Evolutionary conservation across 2,797 vertebrate genomes (phyloP), one percentile per base, ranked within the genome.

Genomic region (Numenius phaeopus): DNA sequence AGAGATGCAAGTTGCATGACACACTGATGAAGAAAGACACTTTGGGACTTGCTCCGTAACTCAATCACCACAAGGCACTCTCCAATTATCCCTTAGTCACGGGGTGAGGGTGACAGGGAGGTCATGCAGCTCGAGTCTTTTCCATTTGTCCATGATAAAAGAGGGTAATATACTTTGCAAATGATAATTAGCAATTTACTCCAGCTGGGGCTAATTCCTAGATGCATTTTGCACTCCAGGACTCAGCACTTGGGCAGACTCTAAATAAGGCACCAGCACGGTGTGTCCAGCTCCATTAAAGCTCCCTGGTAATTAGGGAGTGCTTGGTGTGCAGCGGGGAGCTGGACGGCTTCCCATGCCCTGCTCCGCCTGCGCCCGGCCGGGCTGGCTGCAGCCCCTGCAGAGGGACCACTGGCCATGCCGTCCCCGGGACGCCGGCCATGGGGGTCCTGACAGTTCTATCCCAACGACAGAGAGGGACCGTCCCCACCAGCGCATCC

Each of bases 181-280:
- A 95, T 87, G 42, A 62, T 82, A 94, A 96, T 94, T 82, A 96
- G 89, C 91, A 91, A 90, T 88, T 92, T 77, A 67, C 39, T 75
- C 91, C 91, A 90, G 85, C 89, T 90, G 93, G 90, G 94, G 69
- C 91, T 94, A 88, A 95, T 90, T 95, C 72, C 13, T 72, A 24
- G 69, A 9, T 61, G 83, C 76, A 71, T 92, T 95, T 82, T 88
- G 66, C 76, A 22, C 87, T 85, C 93, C 85, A 83, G 95, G 87
- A 81, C 83, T 88, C 54, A 0, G 72, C 40, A 21, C 90, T 91
- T 10, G 57, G 89, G 79, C 82, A 89, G 89, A 81, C 76, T 88
- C 54, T 89, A 90, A 86, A 91, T 73, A 80, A 93, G 70, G 83
- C 71, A 55, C 57, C 69, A n/a, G 67, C 34, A 2, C 2, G 14